Base-by-base conservation (phyloP, 2,888 invertebrate species). In the Meloe dianella region DNA sequence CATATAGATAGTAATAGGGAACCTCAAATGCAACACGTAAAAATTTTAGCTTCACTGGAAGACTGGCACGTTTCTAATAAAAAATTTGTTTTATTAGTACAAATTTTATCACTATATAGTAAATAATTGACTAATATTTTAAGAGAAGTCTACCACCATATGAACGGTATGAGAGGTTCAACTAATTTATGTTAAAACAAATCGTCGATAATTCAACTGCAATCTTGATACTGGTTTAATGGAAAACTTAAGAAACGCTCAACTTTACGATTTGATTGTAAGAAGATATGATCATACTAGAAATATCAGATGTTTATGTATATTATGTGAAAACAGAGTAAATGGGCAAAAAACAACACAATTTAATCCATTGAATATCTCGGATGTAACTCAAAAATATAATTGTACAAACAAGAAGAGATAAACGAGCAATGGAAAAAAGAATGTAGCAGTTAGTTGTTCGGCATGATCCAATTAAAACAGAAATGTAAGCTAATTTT, bases 1-100 rank as follows among this genome's bases (percentile, higher is more conserved):
- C 27, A 14, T 27, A 54, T 27, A 54, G n/a, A 8, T 17, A 8
- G 41, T n/a, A 32, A 51, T 24, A 27, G 54, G 20, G 12, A 60
- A 38, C 22, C 60, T 58, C 57, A 47, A 67, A 67, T 67, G 67
- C 67, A 67, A 67, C 67, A 67, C 67, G 67, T 67, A 67, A 67
- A 67, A 67, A 61, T 35, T 57, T 66, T 60, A 63, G 63, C 32
- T 24, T 62, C 17, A 17, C 56, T 47, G 41, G 22, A 35, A 35
- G 60, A 60, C 60, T 60, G 27, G 60, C 60, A 38, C 27, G 24
- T 60, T 35, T 27, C 35, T 32, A 60, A 60, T 38, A 60, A 60
- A 58, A 60, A 27, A 27, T 27, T 54, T 27, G 27, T 35, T 60
- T 35, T 22, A 60, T 30, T 29, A n/a, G 20, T 35, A 27, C 7